Percentiles rank a stretch among this genome's conserved stretches.
These are phyloP conservation scores for Porites rus DNA, from an alignment of 92 coral and sea anemone genomes.

Conservation along the genomic window DNA sequence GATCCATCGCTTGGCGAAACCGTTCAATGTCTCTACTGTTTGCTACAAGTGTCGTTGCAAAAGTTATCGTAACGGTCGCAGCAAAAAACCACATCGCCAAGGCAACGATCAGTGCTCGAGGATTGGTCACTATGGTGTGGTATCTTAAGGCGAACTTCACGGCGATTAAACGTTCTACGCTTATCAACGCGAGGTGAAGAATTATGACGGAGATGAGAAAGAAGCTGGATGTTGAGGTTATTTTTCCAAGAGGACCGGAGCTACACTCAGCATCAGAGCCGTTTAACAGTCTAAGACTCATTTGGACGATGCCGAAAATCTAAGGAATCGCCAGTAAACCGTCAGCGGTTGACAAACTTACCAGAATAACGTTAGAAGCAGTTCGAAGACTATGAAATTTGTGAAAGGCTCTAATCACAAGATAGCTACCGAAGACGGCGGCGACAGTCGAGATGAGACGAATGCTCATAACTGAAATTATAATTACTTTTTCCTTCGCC, in stretches of 20 bases:
- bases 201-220: background rate
- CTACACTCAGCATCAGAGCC: background rate
- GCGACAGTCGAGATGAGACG: background rate
- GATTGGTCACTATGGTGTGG: slow-evolving; percentile 19
- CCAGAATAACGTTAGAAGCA: slow-evolving; percentile 20
- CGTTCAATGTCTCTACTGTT: background rate
- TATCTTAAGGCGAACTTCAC: slow-evolving; percentile 10
- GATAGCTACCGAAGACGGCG: slow-evolving; percentile 6
- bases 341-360: slow-evolving; percentile 2
- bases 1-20: background rate
- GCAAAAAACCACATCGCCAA: slow-evolving; percentile 5
- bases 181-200: slow-evolving; percentile 13
- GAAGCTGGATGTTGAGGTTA: background rate
- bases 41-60: background rate
- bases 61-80: background rate
- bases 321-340: slow-evolving; percentile 17
- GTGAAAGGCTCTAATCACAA: background rate
- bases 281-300: background rate
- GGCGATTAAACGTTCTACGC: too few relatives aligned
- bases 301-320: background rate
- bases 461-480: background rate
- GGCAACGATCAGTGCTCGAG: slow-evolving; percentile 3
- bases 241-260: background rate
- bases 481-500: background rate
- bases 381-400: slow-evolving; percentile 8